These are phyloP conservation scores for Formica aserva DNA, from an alignment of 2,888 invertebrate genomes.

Conservation along the genomic window DNA sequence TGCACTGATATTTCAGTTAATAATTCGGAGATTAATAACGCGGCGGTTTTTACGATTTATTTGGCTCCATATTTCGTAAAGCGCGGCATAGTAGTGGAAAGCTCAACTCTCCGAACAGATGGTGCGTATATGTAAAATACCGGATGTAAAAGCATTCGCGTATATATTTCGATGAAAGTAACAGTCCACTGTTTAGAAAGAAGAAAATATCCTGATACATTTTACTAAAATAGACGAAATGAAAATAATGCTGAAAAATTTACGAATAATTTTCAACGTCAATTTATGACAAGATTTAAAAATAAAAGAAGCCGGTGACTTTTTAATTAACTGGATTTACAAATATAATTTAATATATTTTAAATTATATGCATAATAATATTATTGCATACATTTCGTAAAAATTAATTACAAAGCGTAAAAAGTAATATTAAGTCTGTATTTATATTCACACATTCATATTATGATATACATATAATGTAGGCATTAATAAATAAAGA, in stretches of 20 bases:
- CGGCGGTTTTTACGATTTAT: constrained; percentile 65
- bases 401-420: constrained; percentile 29
- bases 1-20: constrained; percentile 48
- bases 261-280: constrained; percentile 10
- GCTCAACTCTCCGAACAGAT: constrained; percentile 42
- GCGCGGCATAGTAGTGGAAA: constrained; percentile 42
- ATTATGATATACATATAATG: background rate
- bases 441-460: background rate
- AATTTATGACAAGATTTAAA: background rate
- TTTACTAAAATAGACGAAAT: background rate
- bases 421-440: constrained; percentile 6
- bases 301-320: background rate
- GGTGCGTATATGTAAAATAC: constrained; percentile 45
- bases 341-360: constrained; percentile 10
- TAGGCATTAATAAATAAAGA: background rate
- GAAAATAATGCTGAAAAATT: background rate
- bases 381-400: background rate
- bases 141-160: constrained; percentile 13
- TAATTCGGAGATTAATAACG: constrained; percentile 67
- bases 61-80: constrained; percentile 49
- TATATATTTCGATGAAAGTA: constrained; percentile 38
- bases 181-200: background rate
- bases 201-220: constrained; percentile 1
- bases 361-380: background rate
- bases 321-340: background rate